These are phyloP conservation scores for Trissolcus brochymenae DNA, from an alignment of 2,888 invertebrate genomes.

Conservation along the genomic window DNA sequence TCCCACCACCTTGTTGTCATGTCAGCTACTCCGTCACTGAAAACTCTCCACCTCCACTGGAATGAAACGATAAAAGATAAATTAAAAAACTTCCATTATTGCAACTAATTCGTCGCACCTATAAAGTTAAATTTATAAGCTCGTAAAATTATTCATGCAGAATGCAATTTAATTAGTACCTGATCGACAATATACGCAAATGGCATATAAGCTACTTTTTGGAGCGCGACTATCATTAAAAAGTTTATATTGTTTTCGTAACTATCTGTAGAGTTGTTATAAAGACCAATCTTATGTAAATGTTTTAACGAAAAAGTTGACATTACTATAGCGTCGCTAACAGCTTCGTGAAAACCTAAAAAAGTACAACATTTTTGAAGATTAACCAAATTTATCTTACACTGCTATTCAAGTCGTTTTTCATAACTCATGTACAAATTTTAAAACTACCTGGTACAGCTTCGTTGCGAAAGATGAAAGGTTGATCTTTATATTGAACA, in stretches of 20 bases:
- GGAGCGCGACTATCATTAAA: conserved; percentile 86
- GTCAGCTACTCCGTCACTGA: conserved; percentile 83
- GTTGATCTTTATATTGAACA: conserved; percentile 86
- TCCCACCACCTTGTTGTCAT: conserved; percentile 89
- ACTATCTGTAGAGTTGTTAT: conserved; percentile 81
- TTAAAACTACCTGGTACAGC: conserved; percentile 84
- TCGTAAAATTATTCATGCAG: too few relatives aligned
- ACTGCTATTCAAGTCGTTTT: too few relatives aligned
- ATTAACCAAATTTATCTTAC: too few relatives aligned
- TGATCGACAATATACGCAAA: conserved; percentile 89
- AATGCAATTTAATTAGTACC: conserved; percentile 74
- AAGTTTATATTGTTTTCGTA: conserved; percentile 87
- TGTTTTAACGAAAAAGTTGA: conserved; percentile 88
- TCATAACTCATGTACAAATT: too few relatives aligned
- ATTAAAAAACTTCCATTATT: too few relatives aligned
- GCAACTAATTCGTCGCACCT: too few relatives aligned
- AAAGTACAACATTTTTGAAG: background rate
- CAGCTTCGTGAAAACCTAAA: conserved; percentile 89
- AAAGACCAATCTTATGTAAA: conserved; percentile 84
- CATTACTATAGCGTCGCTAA: conserved; percentile 87
- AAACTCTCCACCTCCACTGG: conserved; percentile 89
- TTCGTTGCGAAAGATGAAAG: conserved; percentile 86
- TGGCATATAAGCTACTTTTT: conserved; percentile 87
- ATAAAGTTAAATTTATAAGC: too few relatives aligned
- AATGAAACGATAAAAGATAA: conserved; percentile 23